These are phyloP conservation scores for Micronycteris hirsuta DNA, from an alignment of 2,113 vertebrate species.

Conservation along the genomic window DNA sequence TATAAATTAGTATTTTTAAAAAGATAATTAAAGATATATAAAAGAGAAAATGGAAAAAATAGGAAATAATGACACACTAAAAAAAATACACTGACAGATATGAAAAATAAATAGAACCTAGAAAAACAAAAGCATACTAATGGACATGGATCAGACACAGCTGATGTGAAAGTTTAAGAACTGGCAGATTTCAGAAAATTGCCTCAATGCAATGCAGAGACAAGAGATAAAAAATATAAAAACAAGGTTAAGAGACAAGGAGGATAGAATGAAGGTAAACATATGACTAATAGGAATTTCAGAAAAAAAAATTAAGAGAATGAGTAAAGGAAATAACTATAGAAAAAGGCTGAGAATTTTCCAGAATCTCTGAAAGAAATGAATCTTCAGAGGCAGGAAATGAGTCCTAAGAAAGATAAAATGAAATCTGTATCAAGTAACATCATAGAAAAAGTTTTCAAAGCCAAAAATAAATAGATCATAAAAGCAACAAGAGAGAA, in stretches of 20 bases:
- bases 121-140: not conserved
- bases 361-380: conserved; percentile 41
- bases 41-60: not conserved
- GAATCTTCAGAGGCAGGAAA: conserved; percentile 34
- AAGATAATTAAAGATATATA: not conserved
- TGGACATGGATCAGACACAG: not conserved
- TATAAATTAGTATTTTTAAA: not conserved
- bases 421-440: conserved; percentile 2
- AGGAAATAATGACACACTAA: not conserved
- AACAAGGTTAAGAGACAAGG: not conserved
- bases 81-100: not conserved
- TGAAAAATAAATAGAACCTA: not conserved
- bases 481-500: not conserved
- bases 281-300: not conserved
- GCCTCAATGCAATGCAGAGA: not conserved
- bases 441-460: not conserved
- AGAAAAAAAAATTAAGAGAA: not conserved
- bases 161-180: not conserved
- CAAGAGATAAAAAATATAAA: not conserved
- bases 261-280: not conserved
- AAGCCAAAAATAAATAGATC: not conserved
- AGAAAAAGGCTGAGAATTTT: conserved; percentile 36
- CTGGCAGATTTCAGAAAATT: not conserved
- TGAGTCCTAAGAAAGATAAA: conserved; percentile 23
- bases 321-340: not conserved